Percentiles rank a stretch among this genome's conserved stretches.
phyloP scores from a whole-genome alignment of 2,888 invertebrate genomes.

The Endomychus coccineus region DNA sequence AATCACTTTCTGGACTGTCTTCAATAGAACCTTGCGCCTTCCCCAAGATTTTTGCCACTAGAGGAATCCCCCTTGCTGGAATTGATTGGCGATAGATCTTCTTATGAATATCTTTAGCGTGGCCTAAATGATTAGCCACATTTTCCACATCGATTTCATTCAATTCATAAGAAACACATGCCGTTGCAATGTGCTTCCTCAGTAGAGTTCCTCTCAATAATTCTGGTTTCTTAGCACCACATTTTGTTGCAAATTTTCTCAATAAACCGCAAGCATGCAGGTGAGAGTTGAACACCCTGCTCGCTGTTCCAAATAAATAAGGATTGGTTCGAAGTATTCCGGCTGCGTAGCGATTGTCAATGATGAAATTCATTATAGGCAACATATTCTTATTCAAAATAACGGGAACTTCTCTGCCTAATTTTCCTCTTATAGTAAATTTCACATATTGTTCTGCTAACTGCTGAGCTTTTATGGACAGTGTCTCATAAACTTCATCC shows the following conservation, averaged over 20 bases:
- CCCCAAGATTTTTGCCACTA: too few species aligned
- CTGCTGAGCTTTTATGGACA: too few species aligned
- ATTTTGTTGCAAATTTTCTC: not conserved
- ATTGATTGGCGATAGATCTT: too few species aligned
- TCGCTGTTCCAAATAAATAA: constrained; percentile 2
- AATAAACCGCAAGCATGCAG: not conserved
- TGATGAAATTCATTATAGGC: not conserved
- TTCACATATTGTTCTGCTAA: constrained; percentile 1
- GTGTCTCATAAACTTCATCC: too few species aligned
- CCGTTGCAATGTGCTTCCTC: constrained; percentile 2
- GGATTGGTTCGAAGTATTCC: not conserved
- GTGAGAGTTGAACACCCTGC: not conserved
- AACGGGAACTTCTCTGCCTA: not conserved
- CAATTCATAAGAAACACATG: not conserved
- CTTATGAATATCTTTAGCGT: too few species aligned
- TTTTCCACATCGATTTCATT: too few species aligned
- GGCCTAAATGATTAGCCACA: too few species aligned
- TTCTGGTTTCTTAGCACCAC: constrained; percentile 3
- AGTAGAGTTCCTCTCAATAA: constrained; percentile 1
- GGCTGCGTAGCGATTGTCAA: not conserved
- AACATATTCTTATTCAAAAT: constrained; percentile 1
- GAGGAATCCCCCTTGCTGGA: too few species aligned
- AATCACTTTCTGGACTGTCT: too few species aligned
- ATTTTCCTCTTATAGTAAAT: constrained; percentile 2
- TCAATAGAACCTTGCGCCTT: too few species aligned